Percentiles rank a stretch among this genome's conserved stretches.
Evolutionary conservation across 2,797 vertebrate species (phyloP).

Genomic region (Malurus splendens): DNA sequence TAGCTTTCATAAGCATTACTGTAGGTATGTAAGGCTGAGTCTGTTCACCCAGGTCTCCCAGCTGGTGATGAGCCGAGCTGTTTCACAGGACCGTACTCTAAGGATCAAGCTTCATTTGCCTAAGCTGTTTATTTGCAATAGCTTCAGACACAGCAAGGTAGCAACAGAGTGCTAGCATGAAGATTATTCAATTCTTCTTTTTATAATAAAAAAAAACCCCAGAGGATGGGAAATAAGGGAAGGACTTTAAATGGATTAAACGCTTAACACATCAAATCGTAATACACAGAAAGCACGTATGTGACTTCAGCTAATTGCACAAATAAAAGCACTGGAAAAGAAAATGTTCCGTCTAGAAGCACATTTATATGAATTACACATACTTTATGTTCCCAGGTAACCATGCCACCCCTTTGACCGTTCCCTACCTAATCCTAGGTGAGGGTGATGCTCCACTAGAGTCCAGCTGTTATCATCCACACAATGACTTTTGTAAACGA

Average conservation of each 20-base stretch:
- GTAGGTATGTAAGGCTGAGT: slow-evolving; percentile 3
- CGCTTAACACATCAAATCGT: not conserved
- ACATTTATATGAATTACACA: not conserved
- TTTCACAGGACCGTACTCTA: slow-evolving; percentile 14
- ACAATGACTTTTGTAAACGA: slow-evolving; percentile 95
- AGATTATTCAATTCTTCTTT: not conserved
- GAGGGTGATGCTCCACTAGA: slow-evolving; percentile 92
- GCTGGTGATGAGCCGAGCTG: slow-evolving; percentile 26
- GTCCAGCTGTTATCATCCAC: slow-evolving; percentile 96
- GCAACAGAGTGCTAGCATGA: not conserved
- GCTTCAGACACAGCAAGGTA: slow-evolving; percentile 14
- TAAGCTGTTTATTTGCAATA: slow-evolving; percentile 18
- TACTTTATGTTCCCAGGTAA: not conserved
- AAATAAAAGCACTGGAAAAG: slow-evolving; percentile 17
- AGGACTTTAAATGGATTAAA: slow-evolving; percentile 23
- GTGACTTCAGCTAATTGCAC: not conserved
- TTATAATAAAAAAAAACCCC: not conserved
- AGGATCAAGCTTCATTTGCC: slow-evolving; percentile 41
- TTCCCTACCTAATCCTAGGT: slow-evolving; percentile 89
- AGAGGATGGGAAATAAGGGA: not conserved
- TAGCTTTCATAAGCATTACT: slow-evolving; percentile 28
- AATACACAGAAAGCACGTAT: not conserved
- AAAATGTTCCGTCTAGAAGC: not conserved
- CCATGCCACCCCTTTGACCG: slow-evolving; percentile 5
- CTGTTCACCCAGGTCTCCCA: slow-evolving; percentile 24